Conservation (phyloP, 2,113 vertebrate genomes). For the Lamprologus callipterus region DNA sequence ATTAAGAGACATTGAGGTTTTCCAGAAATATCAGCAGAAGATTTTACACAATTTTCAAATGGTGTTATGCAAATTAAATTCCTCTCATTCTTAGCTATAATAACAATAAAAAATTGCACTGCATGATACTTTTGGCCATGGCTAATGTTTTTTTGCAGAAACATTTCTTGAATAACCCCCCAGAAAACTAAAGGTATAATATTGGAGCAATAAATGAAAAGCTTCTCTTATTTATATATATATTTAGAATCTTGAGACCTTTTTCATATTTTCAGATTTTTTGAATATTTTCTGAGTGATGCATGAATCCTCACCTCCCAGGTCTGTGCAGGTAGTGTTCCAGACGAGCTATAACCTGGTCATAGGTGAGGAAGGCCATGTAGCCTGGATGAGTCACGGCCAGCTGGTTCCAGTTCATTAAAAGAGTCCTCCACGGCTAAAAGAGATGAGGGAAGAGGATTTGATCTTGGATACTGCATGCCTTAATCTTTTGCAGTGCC, state of each 20-base stretch:
- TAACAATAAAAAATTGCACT: not conserved
- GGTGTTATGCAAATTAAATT: not conserved
- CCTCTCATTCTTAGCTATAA: not conserved
- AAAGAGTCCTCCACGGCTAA: constrained; percentile 79
- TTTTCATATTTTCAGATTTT: not conserved
- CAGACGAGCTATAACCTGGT: constrained; percentile 75
- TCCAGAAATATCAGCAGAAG: not conserved
- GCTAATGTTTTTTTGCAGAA: not conserved
- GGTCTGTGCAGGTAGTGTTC: constrained; percentile 72
- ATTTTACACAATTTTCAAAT: not conserved
- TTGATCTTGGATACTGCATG: not conserved
- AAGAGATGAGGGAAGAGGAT: not conserved
- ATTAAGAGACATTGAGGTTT: not conserved
- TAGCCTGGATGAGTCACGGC: constrained; percentile 84
- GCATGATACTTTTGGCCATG: not conserved
- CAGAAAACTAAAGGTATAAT: not conserved
- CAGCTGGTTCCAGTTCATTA: constrained; percentile 83
- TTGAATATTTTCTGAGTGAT: not conserved
- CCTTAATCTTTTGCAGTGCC: not conserved
- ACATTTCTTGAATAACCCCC: not conserved
- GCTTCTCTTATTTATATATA: not conserved
- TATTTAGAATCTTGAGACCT: not conserved
- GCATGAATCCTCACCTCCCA: constrained; percentile 70
- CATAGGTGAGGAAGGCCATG: constrained; percentile 88
- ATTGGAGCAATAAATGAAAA: not conserved